Percentiles rank a stretch among this genome's conserved stretches.
Evolutionary conservation across 2,888 invertebrate species (phyloP).

Genomic region (Ectemnius continuus): DNA sequence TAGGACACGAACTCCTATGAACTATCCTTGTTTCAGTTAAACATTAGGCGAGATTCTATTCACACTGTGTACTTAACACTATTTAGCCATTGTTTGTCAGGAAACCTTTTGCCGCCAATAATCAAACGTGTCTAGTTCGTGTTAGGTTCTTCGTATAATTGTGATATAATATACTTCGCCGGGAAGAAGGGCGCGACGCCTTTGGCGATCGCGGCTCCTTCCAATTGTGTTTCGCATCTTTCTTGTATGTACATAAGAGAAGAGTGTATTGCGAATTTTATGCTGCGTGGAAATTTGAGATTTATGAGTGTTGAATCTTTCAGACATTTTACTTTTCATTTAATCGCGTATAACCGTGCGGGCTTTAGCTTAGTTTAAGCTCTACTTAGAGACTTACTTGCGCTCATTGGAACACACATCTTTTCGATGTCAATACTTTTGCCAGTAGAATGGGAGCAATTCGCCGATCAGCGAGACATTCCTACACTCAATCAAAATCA

Average conservation of each 20-base stretch:
- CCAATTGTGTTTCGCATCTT: conserved; percentile 25
- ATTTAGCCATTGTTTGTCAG: background rate
- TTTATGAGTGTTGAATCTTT: conserved; percentile 25
- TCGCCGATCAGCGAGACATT: too few species aligned
- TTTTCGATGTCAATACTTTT: too few species aligned
- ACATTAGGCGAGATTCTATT: conserved; percentile 17
- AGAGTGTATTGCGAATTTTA: conserved; percentile 24
- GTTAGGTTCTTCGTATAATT: conserved; percentile 34
- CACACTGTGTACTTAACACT: conserved; percentile 40
- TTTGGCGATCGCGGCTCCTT: conserved; percentile 20
- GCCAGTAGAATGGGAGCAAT: too few species aligned
- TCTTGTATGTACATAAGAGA: conserved; percentile 38
- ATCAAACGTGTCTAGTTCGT: conserved; percentile 19
- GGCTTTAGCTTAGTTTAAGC: conserved; percentile 9
- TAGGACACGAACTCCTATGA: background rate
- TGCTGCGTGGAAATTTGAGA: conserved; percentile 11
- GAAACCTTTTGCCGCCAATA: background rate
- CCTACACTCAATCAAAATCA: too few species aligned
- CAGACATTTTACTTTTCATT: conserved; percentile 15
- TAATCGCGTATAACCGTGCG: conserved; percentile 10
- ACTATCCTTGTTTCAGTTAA: conserved; percentile 19
- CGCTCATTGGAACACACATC: too few species aligned
- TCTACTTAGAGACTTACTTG: too few species aligned
- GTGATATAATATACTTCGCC: conserved; percentile 43
- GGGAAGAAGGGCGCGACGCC: conserved; percentile 17